A percentile compares a stretch with the other conserved stretches of the same genome.
phyloP scores from a whole-genome alignment of 2,113 vertebrate species.

The Scytalopus superciliaris region DNA sequence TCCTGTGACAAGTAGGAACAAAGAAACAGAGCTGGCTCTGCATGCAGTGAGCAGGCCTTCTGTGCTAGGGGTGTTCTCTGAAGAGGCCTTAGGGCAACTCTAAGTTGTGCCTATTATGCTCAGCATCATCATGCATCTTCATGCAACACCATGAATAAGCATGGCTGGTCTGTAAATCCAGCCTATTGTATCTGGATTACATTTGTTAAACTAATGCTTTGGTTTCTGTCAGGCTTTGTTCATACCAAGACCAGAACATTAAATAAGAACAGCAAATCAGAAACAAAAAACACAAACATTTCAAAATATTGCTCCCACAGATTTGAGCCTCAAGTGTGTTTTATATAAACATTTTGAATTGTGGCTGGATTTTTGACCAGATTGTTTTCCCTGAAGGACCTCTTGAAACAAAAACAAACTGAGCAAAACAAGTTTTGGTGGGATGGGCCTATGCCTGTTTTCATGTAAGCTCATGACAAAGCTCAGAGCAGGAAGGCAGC shows the following conservation, averaged over 20 bases:
- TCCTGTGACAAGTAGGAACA: background rate
- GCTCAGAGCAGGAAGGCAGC: conserved; percentile 13
- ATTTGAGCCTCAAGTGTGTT: conserved; percentile 11
- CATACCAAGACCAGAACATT: conserved; percentile 39
- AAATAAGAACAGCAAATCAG: conserved; percentile 53
- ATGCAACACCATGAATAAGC: background rate
- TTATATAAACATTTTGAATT: conserved; percentile 56
- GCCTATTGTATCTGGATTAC: conserved; percentile 46
- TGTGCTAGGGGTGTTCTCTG: background rate
- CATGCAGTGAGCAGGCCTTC: background rate
- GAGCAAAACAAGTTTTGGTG: conserved; percentile 37
- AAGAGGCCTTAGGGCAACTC: background rate
- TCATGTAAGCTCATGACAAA: conserved; percentile 28
- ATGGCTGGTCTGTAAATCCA: conserved; percentile 5
- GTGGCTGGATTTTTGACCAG: conserved; percentile 46
- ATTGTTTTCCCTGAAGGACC: conserved; percentile 34
- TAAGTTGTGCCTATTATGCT: background rate
- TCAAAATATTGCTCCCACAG: conserved; percentile 22
- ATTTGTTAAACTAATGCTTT: conserved; percentile 63
- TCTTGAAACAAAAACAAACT: conserved; percentile 46
- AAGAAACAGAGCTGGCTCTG: background rate
- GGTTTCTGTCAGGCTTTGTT: conserved; percentile 53
- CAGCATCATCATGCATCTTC: background rate
- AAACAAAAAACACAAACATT: conserved; percentile 50
- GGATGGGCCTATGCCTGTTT: conserved; percentile 16